A percentile compares a stretch with the other conserved stretches of the same genome.
phyloP scores from a whole-genome alignment of 2,113 vertebrate genomes.

The Spizaetus ornatus region DNA sequence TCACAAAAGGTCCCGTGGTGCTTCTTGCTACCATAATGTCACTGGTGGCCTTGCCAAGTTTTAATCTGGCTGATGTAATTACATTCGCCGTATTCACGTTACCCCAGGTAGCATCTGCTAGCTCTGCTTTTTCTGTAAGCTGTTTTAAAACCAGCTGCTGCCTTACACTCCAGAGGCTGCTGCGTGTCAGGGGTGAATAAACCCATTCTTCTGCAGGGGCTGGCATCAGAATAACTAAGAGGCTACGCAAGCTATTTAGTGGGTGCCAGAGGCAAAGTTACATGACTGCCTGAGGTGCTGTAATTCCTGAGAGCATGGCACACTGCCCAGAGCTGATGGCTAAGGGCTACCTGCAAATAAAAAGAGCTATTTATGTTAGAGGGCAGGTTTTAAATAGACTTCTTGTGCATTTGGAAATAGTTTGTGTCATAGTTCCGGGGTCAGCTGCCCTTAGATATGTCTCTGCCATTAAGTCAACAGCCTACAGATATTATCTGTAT shows the following conservation, averaged over 20 bases:
- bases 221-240: background rate
- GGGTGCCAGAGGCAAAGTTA: constrained; percentile 29
- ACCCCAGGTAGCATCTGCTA: background rate
- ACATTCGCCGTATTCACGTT: background rate
- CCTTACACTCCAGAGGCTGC: background rate
- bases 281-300: background rate
- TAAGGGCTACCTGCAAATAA: constrained; percentile 30
- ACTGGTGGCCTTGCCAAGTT: background rate
- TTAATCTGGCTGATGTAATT: background rate
- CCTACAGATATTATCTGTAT: background rate
- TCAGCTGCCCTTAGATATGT: constrained; percentile 11
- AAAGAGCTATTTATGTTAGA: constrained; percentile 32
- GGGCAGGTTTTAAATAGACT: constrained; percentile 44
- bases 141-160: constrained; percentile 6
- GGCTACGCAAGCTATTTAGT: background rate
- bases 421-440: constrained; percentile 12
- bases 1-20: background rate
- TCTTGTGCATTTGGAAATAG: constrained; percentile 3
- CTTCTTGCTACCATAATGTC: background rate
- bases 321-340: background rate
- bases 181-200: background rate
- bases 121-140: background rate
- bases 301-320: constrained; percentile 5
- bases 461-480: background rate
- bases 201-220: background rate